Evolutionary conservation across 2,797 vertebrate genomes (phyloP).

Genomic region (Orestias chungarensis): DNA sequence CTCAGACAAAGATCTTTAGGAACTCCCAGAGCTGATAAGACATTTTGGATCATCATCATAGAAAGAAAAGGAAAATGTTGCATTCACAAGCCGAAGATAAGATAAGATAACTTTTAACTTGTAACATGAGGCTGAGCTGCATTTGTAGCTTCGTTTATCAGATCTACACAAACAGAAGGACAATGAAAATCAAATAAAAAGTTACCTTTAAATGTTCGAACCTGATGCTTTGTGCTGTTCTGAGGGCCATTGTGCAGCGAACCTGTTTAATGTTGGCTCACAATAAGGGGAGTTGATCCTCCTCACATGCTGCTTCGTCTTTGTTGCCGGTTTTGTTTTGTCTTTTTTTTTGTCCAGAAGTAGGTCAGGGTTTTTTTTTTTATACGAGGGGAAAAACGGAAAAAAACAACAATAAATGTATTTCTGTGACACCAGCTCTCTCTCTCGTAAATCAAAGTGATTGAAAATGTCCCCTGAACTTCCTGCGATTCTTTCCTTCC

Average conservation of each 20-base stretch:
- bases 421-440: conserved; percentile 22
- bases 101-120: too few relatives aligned
- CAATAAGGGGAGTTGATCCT: conserved; percentile 52
- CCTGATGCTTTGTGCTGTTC: conserved; percentile 33
- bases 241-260: conserved; percentile 40
- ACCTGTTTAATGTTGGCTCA: conserved; percentile 40
- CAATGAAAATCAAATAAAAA: too few relatives aligned
- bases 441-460: conserved; percentile 54
- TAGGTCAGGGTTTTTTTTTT: conserved; percentile 12
- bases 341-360: too few relatives aligned
- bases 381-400: neutral
- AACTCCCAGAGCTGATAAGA: neutral
- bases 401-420: conserved; percentile 5
- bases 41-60: neutral
- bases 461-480: conserved; percentile 50
- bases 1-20: too few relatives aligned
- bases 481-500: conserved; percentile 73
- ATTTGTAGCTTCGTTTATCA: neutral
- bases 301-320: conserved; percentile 4
- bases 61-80: neutral
- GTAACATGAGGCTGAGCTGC: neutral
- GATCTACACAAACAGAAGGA: too few relatives aligned
- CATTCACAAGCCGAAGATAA: neutral
- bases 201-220: neutral
- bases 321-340: neutral